Evolutionary conservation across 2,113 vertebrate species (phyloP).

Genomic region (Triplophysa siluroides): DNA sequence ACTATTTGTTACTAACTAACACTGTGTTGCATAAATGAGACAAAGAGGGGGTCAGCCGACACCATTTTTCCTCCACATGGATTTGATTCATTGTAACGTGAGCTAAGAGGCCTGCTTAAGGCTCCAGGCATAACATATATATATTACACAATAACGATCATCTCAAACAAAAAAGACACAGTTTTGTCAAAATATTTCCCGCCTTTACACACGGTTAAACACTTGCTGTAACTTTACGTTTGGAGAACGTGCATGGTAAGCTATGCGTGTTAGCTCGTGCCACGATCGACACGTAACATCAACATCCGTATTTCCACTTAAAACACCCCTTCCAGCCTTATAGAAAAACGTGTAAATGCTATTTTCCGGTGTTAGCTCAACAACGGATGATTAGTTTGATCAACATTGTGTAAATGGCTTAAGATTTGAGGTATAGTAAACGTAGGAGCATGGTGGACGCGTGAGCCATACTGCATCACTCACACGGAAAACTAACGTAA

Average conservation of each 20-base stretch:
- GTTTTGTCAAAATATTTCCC: not conserved
- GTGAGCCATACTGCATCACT: slow-evolving; percentile 15
- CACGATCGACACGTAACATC: not conserved
- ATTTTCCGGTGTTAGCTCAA: not conserved
- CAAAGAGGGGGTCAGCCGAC: slow-evolving; percentile 43
- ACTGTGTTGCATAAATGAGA: slow-evolving; percentile 38
- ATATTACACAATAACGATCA: not conserved
- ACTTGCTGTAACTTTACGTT: not conserved
- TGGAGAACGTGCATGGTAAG: not conserved
- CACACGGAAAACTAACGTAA: not conserved
- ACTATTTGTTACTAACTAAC: slow-evolving; percentile 25
- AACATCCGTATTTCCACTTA: not conserved
- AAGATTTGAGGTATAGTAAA: not conserved
- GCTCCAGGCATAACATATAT: not conserved
- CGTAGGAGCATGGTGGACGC: not conserved
- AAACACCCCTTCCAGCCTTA: not conserved
- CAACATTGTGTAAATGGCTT: not conserved
- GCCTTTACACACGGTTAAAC: not conserved
- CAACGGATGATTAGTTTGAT: not conserved
- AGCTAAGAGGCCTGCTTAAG: not conserved
- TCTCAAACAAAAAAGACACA: not conserved
- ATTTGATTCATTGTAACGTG: slow-evolving; percentile 32
- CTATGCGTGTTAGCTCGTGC: slow-evolving; percentile 25
- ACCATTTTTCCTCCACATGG: slow-evolving; percentile 41
- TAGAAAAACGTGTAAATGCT: not conserved